Percentiles rank a stretch among this genome's conserved stretches.
Evolutionary conservation across 2,797 vertebrate genomes (phyloP).

Genomic region (Rhinella marina): DNA sequence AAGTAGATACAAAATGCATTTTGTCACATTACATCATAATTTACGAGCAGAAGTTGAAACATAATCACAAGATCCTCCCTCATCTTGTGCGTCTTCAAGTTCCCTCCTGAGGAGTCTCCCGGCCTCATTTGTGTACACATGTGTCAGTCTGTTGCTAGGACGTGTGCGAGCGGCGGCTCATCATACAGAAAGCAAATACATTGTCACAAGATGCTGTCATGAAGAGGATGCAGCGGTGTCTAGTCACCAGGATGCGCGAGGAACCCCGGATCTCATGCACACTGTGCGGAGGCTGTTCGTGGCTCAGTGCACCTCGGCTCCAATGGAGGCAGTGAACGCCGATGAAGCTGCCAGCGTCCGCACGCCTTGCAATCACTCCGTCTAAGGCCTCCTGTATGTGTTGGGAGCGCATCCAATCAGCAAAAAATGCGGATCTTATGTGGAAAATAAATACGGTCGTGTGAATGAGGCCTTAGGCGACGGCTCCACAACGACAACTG

Average conservation of each 20-base stretch:
- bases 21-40: not conserved
- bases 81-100: not conserved
- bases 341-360: no score
- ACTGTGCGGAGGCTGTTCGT: no score
- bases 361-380: no score
- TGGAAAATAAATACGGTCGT: no score
- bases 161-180: not conserved
- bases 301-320: no score
- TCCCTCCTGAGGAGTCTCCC: not conserved
- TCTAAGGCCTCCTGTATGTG: no score
- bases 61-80: constrained; percentile 1
- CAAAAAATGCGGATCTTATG: no score
- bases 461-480: no score
- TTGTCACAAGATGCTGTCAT: not conserved
- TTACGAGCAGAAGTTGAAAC: not conserved
- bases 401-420: no score
- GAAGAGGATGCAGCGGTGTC: not conserved
- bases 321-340: no score
- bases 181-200: not conserved
- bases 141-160: not conserved
- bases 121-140: not conserved
- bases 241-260: not conserved
- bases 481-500: no score
- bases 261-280: not conserved
- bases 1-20: not conserved